Conservation (phyloP, 2,888 invertebrate species). For the Zaprionus bogoriensis region DNA sequence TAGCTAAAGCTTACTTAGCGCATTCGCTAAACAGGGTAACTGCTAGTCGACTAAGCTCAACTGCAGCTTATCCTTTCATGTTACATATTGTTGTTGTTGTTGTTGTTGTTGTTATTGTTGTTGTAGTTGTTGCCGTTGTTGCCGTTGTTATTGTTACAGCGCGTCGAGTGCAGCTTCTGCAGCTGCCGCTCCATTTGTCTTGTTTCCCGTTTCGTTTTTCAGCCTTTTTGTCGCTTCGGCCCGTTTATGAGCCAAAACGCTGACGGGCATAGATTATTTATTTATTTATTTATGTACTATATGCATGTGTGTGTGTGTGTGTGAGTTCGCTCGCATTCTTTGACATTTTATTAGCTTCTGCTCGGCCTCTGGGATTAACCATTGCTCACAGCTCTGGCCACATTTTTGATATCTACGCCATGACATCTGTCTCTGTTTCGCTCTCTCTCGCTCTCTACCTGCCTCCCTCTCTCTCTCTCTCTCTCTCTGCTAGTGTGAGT, state of each 20-base stretch:
- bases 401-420: background rate
- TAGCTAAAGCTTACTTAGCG: too few species aligned
- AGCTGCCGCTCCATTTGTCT: conserved; percentile 33
- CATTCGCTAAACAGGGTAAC: too few species aligned
- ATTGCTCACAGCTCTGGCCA: conserved; percentile 37
- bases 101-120: conserved; percentile 6
- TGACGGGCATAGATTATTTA: conserved; percentile 50
- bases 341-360: conserved; percentile 43
- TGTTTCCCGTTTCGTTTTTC: background rate
- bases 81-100: conserved; percentile 1
- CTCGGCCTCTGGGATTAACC: conserved; percentile 42
- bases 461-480: background rate
- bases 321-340: conserved; percentile 28
- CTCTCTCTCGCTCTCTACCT: background rate
- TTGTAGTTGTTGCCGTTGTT: conserved; percentile 7
- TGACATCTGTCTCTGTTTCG: background rate
- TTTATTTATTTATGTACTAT: conserved; percentile 30
- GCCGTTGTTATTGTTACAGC: background rate
- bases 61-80: background rate
- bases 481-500: background rate
- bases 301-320: conserved; percentile 7
- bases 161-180: conserved; percentile 54
- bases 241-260: conserved; percentile 53
- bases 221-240: conserved; percentile 13
- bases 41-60: background rate